Evolutionary conservation across 2,113 vertebrate species (phyloP).

Genomic region (Cynocephalus volans): DNA sequence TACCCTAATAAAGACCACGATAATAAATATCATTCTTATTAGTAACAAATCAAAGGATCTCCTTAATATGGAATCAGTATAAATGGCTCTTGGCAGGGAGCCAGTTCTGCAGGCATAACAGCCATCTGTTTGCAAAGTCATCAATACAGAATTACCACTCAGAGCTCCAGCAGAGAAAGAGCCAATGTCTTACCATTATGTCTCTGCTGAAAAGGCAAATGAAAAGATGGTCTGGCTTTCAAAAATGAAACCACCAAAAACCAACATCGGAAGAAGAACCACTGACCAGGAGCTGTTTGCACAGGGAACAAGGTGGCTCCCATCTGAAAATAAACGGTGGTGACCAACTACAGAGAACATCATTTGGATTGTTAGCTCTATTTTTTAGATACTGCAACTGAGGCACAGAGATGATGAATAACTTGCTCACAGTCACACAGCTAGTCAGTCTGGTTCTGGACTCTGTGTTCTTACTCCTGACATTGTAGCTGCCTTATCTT

Average conservation of each 20-base stretch:
- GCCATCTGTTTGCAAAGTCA: background rate
- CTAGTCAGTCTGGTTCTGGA: background rate
- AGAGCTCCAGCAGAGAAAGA: background rate
- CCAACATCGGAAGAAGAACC: background rate
- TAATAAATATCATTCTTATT: background rate
- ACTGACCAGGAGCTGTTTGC: background rate
- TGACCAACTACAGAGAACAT: rapidly evolving
- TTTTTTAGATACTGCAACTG: background rate
- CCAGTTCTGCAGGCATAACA: background rate
- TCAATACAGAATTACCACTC: background rate
- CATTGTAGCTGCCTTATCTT: background rate
- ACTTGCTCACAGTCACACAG: background rate
- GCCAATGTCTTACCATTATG: rapidly evolving
- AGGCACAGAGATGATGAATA: background rate
- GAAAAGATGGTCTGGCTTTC: background rate
- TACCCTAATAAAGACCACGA: background rate
- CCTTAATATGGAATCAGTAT: background rate
- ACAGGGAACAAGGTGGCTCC: background rate
- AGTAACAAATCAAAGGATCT: background rate
- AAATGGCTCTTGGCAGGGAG: background rate
- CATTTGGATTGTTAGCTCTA: too few relatives aligned
- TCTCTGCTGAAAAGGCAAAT: background rate
- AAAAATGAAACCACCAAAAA: background rate
- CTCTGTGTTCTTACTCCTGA: background rate
- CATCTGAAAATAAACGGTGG: background rate